phyloP scores from a whole-genome alignment of 2,113 vertebrate species.

The Trematocara stigmaticum region DNA sequence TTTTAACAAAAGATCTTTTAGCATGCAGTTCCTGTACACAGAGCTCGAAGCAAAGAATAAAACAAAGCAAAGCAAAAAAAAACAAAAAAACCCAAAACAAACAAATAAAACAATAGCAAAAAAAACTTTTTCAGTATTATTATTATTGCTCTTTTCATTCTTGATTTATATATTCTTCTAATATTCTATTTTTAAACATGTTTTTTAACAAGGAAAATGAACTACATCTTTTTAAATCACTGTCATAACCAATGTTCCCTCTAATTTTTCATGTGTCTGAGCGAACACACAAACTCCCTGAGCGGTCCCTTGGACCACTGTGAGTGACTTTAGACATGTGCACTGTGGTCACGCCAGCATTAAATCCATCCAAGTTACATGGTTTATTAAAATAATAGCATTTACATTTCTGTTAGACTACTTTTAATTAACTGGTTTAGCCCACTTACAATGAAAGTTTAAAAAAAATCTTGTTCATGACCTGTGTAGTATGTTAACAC shows the following conservation, averaged over 20 bases:
- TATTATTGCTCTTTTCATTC: neutral
- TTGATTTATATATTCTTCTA: neutral
- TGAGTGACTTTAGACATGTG: too few species aligned
- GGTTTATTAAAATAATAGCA: too few species aligned
- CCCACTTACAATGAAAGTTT: too few species aligned
- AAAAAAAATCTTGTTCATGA: too few species aligned
- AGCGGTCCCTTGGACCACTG: too few species aligned
- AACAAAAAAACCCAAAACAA: neutral
- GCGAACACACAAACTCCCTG: too few species aligned
- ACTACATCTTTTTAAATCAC: neutral
- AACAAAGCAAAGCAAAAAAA: neutral
- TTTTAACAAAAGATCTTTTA: neutral
- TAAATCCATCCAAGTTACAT: too few species aligned
- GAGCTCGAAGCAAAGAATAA: neutral
- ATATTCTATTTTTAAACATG: neutral
- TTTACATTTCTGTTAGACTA: too few species aligned
- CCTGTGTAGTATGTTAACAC: too few species aligned
- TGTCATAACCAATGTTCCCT: neutral
- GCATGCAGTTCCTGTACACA: neutral
- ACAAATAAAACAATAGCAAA: neutral
- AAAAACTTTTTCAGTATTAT: neutral
- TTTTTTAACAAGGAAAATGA: neutral
- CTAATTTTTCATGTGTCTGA: too few species aligned
- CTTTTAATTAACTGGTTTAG: too few species aligned
- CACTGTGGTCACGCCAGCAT: too few species aligned